Percentiles rank a stretch among this genome's conserved stretches.
These are phyloP conservation scores for Himalopsyche phryganea DNA, from an alignment of 1,140 invertebrate species.

Conservation along the genomic window DNA sequence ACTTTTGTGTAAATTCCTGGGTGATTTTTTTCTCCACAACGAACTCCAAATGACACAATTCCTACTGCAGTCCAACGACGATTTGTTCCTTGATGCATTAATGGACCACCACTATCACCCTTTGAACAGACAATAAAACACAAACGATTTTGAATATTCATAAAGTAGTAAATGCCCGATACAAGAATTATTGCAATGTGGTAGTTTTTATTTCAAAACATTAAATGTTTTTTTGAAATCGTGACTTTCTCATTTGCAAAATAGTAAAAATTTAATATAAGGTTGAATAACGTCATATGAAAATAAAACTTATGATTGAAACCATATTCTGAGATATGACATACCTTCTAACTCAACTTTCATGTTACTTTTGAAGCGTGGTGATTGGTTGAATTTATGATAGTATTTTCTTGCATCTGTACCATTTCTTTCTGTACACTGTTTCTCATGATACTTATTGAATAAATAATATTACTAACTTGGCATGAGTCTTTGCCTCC, in stretches of 20 bases:
- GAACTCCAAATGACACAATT: slow-evolving; percentile 75
- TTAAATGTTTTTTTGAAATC: not conserved
- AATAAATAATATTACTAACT: slow-evolving; percentile 57
- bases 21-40: slow-evolving; percentile 63
- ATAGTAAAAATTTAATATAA: not conserved
- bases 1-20: slow-evolving; percentile 73
- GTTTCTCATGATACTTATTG: too few relatives aligned
- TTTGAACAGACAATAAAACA: slow-evolving; percentile 40
- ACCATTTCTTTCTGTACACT: too few relatives aligned
- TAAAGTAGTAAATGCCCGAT: slow-evolving; percentile 11
- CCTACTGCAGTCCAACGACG: slow-evolving; percentile 75
- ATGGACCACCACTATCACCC: slow-evolving; percentile 82
- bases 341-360: too few relatives aligned
- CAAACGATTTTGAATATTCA: not conserved
- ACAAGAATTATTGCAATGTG: not conserved
- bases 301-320: too few relatives aligned
- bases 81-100: slow-evolving; percentile 66
- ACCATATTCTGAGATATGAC: too few relatives aligned
- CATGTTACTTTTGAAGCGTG: too few relatives aligned
- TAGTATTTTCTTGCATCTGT: too few relatives aligned
- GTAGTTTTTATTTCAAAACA: not conserved
- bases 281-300: not conserved
- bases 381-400: too few relatives aligned
- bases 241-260: not conserved
- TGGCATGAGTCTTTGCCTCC: slow-evolving; percentile 78